Conservation (phyloP, 2,797 vertebrate species). For the Coranthus polyacanthus region DNA sequence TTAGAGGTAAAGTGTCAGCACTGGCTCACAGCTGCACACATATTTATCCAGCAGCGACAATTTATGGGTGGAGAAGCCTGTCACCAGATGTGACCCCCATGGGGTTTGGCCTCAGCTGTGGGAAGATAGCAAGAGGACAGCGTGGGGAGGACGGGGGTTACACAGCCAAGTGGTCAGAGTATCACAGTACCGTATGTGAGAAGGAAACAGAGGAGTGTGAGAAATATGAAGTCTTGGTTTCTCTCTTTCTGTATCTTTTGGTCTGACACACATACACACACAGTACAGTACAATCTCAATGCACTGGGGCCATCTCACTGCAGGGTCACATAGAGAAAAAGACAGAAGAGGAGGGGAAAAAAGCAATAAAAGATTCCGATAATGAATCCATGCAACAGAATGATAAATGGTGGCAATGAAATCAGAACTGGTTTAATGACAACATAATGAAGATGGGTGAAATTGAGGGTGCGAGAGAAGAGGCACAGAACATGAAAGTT, state of each 20-base stretch:
- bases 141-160: background rate
- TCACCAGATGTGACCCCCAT: slow-evolving; percentile 58
- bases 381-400: slow-evolving; percentile 62
- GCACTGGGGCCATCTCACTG: slow-evolving; percentile 51
- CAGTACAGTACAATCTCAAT: slow-evolving; percentile 27
- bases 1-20: slow-evolving; percentile 77
- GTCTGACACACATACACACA: slow-evolving; percentile 13
- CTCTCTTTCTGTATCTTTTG: slow-evolving; percentile 15
- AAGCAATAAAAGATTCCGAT: slow-evolving; percentile 60
- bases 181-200: background rate
- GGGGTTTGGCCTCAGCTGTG: slow-evolving; percentile 30
- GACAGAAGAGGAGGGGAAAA: slow-evolving; percentile 35
- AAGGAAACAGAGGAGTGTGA: slow-evolving; percentile 1
- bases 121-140: slow-evolving; percentile 19
- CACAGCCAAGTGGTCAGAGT: slow-evolving; percentile 10
- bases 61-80: slow-evolving; percentile 64
- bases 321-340: slow-evolving; percentile 50
- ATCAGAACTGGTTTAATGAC: slow-evolving; percentile 71
- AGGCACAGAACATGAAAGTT: slow-evolving; percentile 67
- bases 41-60: slow-evolving; percentile 75
- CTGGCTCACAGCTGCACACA: slow-evolving; percentile 73
- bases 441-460: slow-evolving; percentile 71
- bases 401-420: slow-evolving; percentile 72
- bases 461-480: slow-evolving; percentile 47
- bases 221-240: slow-evolving; percentile 13